Evolutionary conservation across 35 echinoderm and acorn worm species (phyloP).

Genomic region (Stichopus chloronotus): DNA sequence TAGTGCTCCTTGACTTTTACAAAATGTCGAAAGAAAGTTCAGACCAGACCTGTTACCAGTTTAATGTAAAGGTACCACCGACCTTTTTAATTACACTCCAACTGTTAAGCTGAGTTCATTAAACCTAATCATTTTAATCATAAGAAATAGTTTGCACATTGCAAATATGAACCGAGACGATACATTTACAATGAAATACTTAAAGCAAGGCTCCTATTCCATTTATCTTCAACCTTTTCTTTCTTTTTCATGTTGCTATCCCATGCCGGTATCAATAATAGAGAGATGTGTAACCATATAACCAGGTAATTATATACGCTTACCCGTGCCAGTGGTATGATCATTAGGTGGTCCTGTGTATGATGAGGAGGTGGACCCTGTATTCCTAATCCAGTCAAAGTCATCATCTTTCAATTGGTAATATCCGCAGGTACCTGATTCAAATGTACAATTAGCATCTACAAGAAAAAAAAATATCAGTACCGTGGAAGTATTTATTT

Average conservation of each 20-base stretch:
- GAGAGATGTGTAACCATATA: too few species aligned
- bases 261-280: too few species aligned
- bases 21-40: too few species aligned
- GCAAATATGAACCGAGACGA: not conserved
- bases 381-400: constrained; percentile 3
- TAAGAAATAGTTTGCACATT: too few species aligned
- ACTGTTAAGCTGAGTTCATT: too few species aligned
- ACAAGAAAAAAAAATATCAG: not conserved
- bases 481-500: not conserved
- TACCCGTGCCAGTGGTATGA: constrained; percentile 41
- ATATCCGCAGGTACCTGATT: not conserved
- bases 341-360: constrained; percentile 11
- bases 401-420: not conserved
- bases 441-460: constrained; percentile 58
- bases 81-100: too few species aligned
- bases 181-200: not conserved
- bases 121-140: too few species aligned
- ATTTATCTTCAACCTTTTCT: too few species aligned
- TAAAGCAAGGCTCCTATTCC: not conserved
- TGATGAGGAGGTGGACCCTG: not conserved
- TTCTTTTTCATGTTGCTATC: too few species aligned
- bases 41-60: too few species aligned
- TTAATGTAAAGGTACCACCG: too few species aligned
- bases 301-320: not conserved
- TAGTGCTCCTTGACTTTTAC: too few species aligned